Base-by-base conservation (phyloP, 2,888 invertebrate genomes). In the Lacanobia wlatinum region DNA sequence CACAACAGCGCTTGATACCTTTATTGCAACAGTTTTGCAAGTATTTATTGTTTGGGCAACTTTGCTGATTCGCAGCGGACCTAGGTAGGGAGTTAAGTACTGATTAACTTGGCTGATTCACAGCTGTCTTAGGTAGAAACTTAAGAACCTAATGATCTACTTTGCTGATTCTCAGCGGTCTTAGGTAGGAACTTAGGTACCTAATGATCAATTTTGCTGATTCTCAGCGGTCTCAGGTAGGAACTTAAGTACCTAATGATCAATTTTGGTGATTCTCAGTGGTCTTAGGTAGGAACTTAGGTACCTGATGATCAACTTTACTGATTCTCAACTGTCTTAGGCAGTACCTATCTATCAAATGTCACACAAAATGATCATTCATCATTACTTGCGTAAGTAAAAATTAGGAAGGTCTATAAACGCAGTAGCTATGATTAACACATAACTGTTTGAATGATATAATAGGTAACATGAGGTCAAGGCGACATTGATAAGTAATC, bases 401-500 rank as follows among this genome's bases (percentile, higher is more conserved):
- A 28, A 21, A 70, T 52, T 16, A 53, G 16, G 12, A 16, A 48
- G 16, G 12, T 23, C 38, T 23, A 50, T 34, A 70, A 55, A 56
- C 14, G 8, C 23, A 56, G 43, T 46, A 56, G 14, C 23, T 43
- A 43, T 56, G 55, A 55, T 60, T 55, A 43, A 46, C 38, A 38
- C 56, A 28, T 34, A 66, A 66, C 23, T 43, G 38, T 70, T 76
- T 50, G 9, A 61, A 70, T 68, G 38, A 62, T 48, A 60, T 16
- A n/a, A 3, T 28, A 28, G 28, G 23, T 50, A 52, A 61, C n/a
- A 58, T 61, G 52, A 46, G 79, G 73, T 66, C 76, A 76, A 76
- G 66, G 67, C 62, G 40, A 40, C 60, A 40, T 21, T 48, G 50
- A 59, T 50, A 70, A 46, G 14, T 50, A n/a, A 55, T 46, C 2